phyloP scores from a whole-genome alignment of 2,888 invertebrate genomes.

The Frankliniella fusca region DNA sequence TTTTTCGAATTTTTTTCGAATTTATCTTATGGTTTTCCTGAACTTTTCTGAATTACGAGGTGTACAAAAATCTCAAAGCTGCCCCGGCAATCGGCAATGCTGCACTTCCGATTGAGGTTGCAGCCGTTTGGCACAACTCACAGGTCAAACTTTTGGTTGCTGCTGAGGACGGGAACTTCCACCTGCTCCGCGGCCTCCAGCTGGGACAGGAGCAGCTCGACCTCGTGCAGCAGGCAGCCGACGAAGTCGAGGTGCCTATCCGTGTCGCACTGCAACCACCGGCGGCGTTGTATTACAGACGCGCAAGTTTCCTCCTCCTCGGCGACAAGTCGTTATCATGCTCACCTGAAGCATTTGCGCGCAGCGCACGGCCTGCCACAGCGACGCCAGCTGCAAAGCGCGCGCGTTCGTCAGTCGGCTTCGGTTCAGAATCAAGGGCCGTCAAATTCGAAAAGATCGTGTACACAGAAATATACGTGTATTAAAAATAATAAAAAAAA shows the following conservation, averaged over 20 bases:
- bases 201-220: not conserved
- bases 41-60: no score
- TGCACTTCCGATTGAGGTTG: no score
- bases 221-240: not conserved
- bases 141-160: conserved; percentile 13
- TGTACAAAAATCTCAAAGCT: no score
- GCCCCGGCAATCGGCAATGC: no score
- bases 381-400: not conserved
- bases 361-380: not conserved
- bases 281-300: not conserved
- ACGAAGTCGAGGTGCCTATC: not conserved
- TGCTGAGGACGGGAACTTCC: not conserved
- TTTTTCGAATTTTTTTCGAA: no score
- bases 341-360: not conserved
- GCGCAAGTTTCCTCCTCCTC: not conserved
- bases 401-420: not conserved
- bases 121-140: no score
- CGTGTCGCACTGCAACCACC: not conserved
- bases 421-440: not conserved
- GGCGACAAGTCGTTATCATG: no score
- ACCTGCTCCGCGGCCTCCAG: conserved; percentile 2
- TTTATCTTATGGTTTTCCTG: no score
- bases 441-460: no score
- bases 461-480: not conserved
- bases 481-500: not conserved